phyloP scores from a whole-genome alignment of 1,140 invertebrate genomes.

The Drosophila sp. region DNA sequence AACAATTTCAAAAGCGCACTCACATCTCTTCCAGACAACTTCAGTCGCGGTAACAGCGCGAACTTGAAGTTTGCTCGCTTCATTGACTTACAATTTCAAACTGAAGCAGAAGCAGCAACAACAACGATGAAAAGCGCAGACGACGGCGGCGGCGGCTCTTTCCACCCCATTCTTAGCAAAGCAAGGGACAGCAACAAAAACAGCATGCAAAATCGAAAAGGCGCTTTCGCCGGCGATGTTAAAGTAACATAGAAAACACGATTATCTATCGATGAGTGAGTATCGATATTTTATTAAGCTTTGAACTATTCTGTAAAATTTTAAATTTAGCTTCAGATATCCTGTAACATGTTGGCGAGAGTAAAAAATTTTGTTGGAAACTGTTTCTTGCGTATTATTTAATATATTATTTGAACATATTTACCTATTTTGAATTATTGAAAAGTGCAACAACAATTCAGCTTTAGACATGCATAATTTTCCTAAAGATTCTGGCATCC shows the following conservation, averaged over 20 bases:
- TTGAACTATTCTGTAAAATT: not conserved
- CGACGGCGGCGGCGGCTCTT: slow-evolving; percentile 48
- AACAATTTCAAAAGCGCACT: slow-evolving; percentile 68
- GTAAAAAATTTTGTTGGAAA: no score
- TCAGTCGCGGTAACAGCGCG: slow-evolving; percentile 84
- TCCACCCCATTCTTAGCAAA: slow-evolving; percentile 63
- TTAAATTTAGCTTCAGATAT: not conserved
- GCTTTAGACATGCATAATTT: not conserved
- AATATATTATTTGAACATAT: no score
- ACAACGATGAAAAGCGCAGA: slow-evolving; percentile 52
- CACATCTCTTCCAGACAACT: slow-evolving; percentile 85
- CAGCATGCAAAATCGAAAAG: slow-evolving; percentile 41
- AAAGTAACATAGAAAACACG: slow-evolving; percentile 20
- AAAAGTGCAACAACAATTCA: not conserved
- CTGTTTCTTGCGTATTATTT: no score
- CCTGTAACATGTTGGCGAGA: no score
- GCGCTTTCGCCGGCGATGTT: slow-evolving; percentile 47
- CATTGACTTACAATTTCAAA: slow-evolving; percentile 84
- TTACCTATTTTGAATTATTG: no score
- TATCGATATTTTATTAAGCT: slow-evolving; percentile 26
- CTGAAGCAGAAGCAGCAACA: slow-evolving; percentile 49
- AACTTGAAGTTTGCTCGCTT: slow-evolving; percentile 84
- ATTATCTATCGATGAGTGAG: slow-evolving; percentile 43
- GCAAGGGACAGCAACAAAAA: slow-evolving; percentile 52
- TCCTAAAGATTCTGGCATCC: slow-evolving; percentile 16